Percentiles rank a stretch among this genome's conserved stretches.
Conservation (phyloP, 2,888 invertebrate genomes). For the Blomia tropicalis region DNA sequence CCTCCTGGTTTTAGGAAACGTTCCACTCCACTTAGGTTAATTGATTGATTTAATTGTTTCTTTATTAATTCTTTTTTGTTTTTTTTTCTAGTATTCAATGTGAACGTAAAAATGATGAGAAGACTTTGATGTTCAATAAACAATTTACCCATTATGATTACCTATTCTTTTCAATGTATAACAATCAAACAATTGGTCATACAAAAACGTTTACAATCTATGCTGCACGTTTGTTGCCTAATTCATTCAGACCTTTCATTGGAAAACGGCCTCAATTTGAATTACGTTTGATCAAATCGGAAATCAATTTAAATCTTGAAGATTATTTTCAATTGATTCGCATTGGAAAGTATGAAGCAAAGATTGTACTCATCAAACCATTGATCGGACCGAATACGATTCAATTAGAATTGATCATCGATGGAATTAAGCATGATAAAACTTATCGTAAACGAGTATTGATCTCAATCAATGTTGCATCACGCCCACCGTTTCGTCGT, state of each 20-base stretch:
- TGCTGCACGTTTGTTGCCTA: too few relatives aligned
- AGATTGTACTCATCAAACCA: constrained; percentile 53
- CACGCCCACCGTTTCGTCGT: background rate
- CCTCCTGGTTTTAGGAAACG: constrained; percentile 68
- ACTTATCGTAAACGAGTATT: background rate
- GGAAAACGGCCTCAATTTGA: too few relatives aligned
- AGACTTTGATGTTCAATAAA: background rate
- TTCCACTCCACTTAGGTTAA: constrained; percentile 59
- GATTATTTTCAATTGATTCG: constrained; percentile 32
- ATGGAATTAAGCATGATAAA: constrained; percentile 33
- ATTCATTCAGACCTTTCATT: too few relatives aligned
- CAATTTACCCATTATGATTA: background rate
- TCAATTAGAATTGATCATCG: constrained; percentile 70
- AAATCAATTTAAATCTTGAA: constrained; percentile 17
- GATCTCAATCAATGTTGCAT: background rate
- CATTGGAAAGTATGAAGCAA: constrained; percentile 47
- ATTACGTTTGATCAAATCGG: background rate
- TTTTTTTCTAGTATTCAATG: background rate
- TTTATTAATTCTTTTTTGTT: background rate
- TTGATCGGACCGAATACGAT: constrained; percentile 78
- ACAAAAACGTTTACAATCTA: too few relatives aligned
- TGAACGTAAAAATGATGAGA: background rate
- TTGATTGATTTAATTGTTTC: constrained; percentile 29
- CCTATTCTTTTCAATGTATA: constrained; percentile 3
- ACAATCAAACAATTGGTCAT: background rate